Percentiles rank a stretch among this genome's conserved stretches.
Evolutionary conservation across 2,113 vertebrate species (phyloP).

Genomic region (Ahaetulla prasina): DNA sequence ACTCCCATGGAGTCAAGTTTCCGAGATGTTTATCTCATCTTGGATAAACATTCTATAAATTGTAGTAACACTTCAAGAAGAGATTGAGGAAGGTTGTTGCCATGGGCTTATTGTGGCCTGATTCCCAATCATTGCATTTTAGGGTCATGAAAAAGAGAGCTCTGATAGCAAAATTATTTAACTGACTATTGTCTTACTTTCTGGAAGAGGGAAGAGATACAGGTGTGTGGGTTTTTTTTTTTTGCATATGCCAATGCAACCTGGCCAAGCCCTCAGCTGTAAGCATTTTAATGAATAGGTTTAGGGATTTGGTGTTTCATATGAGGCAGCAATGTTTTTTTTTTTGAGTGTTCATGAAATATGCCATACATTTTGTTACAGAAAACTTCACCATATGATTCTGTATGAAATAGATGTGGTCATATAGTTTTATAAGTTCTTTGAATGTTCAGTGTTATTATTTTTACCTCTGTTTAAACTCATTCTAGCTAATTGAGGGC

Average conservation of each 20-base stretch:
- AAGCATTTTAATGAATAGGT: background rate
- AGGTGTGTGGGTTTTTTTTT: background rate
- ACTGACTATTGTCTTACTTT: background rate
- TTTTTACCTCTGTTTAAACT: constrained; percentile 21
- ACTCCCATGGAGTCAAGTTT: too few relatives aligned
- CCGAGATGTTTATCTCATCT: too few relatives aligned
- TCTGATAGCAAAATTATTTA: background rate
- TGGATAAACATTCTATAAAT: background rate
- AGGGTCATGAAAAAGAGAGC: background rate
- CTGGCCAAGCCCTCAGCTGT: background rate
- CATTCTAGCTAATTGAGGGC: background rate
- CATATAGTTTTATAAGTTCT: constrained; percentile 27
- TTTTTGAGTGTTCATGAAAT: background rate
- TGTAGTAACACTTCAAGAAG: background rate
- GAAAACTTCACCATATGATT: background rate
- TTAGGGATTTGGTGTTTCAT: background rate
- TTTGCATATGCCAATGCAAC: background rate
- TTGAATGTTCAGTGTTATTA: background rate
- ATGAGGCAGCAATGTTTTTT: background rate
- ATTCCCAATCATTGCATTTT: background rate
- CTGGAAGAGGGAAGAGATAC: background rate
- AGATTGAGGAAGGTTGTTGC: background rate
- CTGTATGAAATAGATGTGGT: background rate
- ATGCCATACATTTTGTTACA: background rate
- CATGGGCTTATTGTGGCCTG: background rate